phyloP scores from a whole-genome alignment of 2,888 invertebrate species.

The Didymodactylos carnosus region DNA sequence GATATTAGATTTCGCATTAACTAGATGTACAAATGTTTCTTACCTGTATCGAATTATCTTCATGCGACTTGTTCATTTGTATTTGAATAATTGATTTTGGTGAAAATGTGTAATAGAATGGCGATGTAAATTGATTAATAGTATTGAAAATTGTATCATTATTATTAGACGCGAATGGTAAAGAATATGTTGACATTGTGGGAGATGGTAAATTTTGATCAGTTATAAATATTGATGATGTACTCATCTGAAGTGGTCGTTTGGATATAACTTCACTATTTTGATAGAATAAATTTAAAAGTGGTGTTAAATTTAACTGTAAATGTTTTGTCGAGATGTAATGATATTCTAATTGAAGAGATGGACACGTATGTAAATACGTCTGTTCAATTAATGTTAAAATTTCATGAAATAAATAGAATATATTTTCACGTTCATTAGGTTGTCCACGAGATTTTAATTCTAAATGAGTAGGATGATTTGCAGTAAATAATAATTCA shows the following conservation, averaged over 20 bases:
- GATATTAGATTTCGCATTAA: no score
- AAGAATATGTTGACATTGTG: background rate
- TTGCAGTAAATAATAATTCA: constrained; percentile 48
- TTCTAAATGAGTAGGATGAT: constrained; percentile 34
- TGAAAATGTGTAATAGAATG: background rate
- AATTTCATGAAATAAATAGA: constrained; percentile 50
- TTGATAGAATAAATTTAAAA: background rate
- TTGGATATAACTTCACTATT: background rate
- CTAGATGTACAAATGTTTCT: no score
- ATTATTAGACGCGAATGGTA: background rate
- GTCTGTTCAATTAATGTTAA: constrained; percentile 46
- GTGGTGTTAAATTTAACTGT: constrained; percentile 7
- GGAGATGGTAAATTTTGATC: background rate
- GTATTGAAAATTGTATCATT: no score
- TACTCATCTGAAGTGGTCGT: background rate
- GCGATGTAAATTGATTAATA: background rate
- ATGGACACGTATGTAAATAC: constrained; percentile 47
- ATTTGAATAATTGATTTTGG: background rate
- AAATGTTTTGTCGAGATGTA: constrained; percentile 18
- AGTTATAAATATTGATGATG: background rate
- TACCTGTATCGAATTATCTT: no score
- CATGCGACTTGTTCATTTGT: background rate
- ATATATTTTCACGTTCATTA: constrained; percentile 33
- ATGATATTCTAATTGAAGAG: constrained; percentile 41
- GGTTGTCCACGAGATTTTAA: constrained; percentile 48